A percentile compares a stretch with the other conserved stretches of the same genome.
Conservation (phyloP, 35 echinoderm and acorn worm species). For the Ophioderma brevispina region DNA sequence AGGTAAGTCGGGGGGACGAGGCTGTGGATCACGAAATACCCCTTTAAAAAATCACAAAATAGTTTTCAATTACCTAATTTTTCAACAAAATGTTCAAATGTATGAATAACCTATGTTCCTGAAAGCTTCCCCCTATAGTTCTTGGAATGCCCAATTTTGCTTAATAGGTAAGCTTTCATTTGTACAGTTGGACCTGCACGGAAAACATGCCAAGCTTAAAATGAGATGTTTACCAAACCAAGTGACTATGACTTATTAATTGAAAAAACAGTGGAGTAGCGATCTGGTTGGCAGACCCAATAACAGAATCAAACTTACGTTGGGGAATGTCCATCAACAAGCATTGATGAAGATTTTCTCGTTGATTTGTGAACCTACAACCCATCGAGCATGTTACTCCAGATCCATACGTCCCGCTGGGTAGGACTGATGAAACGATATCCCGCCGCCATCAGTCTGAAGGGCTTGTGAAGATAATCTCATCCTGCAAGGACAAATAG, state of each 20-base stretch:
- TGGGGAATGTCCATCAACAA: slow-evolving; percentile 56
- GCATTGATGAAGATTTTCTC: slow-evolving; percentile 69
- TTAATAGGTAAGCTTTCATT: neutral
- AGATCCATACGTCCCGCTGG: slow-evolving; percentile 36
- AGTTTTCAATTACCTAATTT: no score
- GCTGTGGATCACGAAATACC: no score
- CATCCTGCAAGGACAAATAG: slow-evolving; percentile 51
- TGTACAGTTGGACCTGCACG: neutral
- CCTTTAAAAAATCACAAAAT: no score
- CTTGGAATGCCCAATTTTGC: neutral
- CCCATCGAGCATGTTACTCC: slow-evolving; percentile 43
- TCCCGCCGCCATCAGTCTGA: slow-evolving; percentile 35
- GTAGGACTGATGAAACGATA: slow-evolving; percentile 55
- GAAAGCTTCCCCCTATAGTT: no score
- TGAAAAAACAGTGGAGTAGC: no score
- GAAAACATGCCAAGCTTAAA: neutral
- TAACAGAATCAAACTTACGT: slow-evolving; percentile 73
- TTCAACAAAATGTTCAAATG: no score
- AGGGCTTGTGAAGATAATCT: slow-evolving; percentile 49
- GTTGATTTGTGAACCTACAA: slow-evolving; percentile 49
- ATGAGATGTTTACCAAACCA: no score
- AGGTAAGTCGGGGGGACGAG: no score
- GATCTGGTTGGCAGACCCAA: no score
- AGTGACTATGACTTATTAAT: no score
- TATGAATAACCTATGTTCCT: no score